Evolutionary conservation across 2,888 invertebrate genomes (phyloP), one percentile per base, ranked within the genome.

Genomic region (Sphinx pinastri): DNA sequence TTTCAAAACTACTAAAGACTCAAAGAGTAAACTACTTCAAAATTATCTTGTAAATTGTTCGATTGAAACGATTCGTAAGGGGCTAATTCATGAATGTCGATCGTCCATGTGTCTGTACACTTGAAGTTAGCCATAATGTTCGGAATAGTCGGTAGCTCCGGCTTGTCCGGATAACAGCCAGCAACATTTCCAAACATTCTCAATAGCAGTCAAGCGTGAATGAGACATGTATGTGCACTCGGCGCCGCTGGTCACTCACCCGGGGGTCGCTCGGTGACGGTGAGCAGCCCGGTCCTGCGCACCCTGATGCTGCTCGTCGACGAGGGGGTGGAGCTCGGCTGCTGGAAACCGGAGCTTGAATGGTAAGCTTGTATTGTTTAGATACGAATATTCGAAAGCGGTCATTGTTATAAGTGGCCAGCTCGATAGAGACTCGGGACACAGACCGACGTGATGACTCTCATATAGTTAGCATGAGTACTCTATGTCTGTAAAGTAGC

Each of bases 181-280:
- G 60, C n/a, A 11, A 16, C 45, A 60, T n/a, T 47, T 38, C 47
- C 60, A 45, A 60, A 47, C 60, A 60, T 16, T 47, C 12, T 47
- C 60, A 19, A 38, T 11, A 55, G 19, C 19, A 19, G 12, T 55
- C 55, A 55, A 55, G 55, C 55, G 54, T 57, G 13, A 14, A 38
- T 57, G 25, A 2, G 2, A 58, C 58, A 14, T 58, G 31, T 38
- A 14, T 58, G 16, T 60, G 16, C 47, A 45, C 14, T 4, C 13
- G 47, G 6, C 7, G 11, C 16, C 19, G 13, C n/a, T 49, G 25
- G 54, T 1, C 1, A 13, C 19, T 13, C 93, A 98, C 98, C 98
- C 89, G 98, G 98, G 19, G 97, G 97, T 74, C 98, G 92, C 86
- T 98, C 98, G 81, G 97, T 97, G 45, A 98, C 98, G 0, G 98